A percentile compares a stretch with the other conserved stretches of the same genome.
Evolutionary conservation across 2,888 invertebrate genomes (phyloP).

Genomic region (Plagiodera versicolora): DNA sequence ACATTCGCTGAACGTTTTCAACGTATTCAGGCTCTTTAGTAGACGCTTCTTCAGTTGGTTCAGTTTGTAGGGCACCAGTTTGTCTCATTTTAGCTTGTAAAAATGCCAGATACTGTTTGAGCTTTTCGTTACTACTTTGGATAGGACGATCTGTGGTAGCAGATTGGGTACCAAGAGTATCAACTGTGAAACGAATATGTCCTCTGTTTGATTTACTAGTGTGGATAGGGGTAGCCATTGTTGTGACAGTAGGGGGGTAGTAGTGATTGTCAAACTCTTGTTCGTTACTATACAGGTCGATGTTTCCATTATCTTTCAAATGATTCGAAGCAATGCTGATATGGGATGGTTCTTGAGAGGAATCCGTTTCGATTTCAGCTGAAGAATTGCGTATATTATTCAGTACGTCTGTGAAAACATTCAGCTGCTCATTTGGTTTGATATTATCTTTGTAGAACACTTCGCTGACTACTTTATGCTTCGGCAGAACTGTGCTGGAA

Average conservation of each 20-base stretch:
- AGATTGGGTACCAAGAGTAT: not conserved
- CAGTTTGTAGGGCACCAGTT: not conserved
- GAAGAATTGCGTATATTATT: constrained; percentile 54
- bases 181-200: not conserved
- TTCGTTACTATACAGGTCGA: constrained; percentile 7
- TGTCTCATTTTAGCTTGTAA: constrained; percentile 12
- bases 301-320: not conserved
- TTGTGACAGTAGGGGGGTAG: constrained; percentile 9
- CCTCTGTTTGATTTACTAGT: constrained; percentile 16
- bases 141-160: not conserved
- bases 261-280: constrained; percentile 19
- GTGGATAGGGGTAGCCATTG: constrained; percentile 22
- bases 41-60: not conserved
- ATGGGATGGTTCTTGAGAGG: constrained; percentile 24
- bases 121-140: constrained; percentile 11
- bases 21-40: constrained; percentile 24
- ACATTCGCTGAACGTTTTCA: constrained; percentile 38
- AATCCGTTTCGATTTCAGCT: constrained; percentile 18
- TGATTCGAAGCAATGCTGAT: constrained; percentile 20
- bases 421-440: constrained; percentile 53
- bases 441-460: constrained; percentile 53
- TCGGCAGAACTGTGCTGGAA: constrained; percentile 37
- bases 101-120: constrained; percentile 17
- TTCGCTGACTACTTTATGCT: constrained; percentile 45
- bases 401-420: constrained; percentile 57